Evolutionary conservation across 2,888 invertebrate species (phyloP).

Genomic region (Galeopsomyia nigrocyanea): DNA sequence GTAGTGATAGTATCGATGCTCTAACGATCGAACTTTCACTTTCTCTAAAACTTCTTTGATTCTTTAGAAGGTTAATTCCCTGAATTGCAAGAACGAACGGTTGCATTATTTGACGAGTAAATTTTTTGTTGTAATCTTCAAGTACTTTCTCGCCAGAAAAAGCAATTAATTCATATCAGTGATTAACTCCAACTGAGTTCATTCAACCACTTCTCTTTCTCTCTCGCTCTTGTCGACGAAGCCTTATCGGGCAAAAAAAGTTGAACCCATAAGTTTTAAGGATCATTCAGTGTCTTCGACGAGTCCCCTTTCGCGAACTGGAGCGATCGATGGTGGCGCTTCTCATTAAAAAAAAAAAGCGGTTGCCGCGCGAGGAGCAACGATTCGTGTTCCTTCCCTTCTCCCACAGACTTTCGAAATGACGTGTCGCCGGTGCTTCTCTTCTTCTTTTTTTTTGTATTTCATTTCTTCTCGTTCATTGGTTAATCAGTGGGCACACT

Average conservation of each 20-base stretch:
- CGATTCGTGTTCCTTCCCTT: too few species aligned
- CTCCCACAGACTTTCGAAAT: slow-evolving; percentile 18
- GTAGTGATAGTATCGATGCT: too few species aligned
- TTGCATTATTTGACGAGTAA: background rate
- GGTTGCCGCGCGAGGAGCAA: background rate
- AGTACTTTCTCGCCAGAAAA: background rate
- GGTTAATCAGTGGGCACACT: too few species aligned
- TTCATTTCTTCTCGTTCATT: too few species aligned
- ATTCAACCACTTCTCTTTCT: background rate
- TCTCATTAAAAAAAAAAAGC: background rate
- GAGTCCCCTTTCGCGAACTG: slow-evolving; percentile 36
- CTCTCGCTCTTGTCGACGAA: background rate
- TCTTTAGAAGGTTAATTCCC: background rate
- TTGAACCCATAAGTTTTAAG: too few species aligned
- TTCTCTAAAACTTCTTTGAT: background rate
- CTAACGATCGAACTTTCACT: too few species aligned
- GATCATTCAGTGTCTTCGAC: background rate
- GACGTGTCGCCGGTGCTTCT: too few species aligned
- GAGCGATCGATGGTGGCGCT: slow-evolving; percentile 33
- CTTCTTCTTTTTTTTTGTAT: too few species aligned
- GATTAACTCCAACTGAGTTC: background rate
- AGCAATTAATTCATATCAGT: slow-evolving; percentile 7
- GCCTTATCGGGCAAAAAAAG: too few species aligned
- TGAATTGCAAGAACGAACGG: background rate
- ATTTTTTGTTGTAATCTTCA: background rate